Percentiles rank a stretch among this genome's conserved stretches.
phyloP scores from a whole-genome alignment of 2,888 invertebrate species.

The Germaria angustata region DNA sequence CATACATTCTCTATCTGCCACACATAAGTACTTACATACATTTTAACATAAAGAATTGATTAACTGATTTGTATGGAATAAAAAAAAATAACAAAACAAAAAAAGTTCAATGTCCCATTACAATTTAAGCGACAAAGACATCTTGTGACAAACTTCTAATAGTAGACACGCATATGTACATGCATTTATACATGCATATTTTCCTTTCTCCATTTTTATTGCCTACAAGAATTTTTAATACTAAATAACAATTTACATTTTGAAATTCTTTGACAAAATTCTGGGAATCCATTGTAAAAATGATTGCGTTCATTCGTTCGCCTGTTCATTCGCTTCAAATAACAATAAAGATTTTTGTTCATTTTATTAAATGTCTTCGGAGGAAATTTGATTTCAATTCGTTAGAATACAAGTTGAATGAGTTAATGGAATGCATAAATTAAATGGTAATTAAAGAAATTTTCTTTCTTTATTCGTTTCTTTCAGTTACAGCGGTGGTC shows the following conservation, averaged over 20 bases:
- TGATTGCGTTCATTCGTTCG: conserved; percentile 17
- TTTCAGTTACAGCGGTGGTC: conserved; percentile 6
- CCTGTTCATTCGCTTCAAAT: conserved; percentile 17
- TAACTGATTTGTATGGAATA: conserved; percentile 45
- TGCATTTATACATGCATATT: neutral
- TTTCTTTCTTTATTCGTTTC: neutral
- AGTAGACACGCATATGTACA: neutral
- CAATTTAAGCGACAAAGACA: conserved; percentile 43
- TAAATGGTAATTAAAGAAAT: conserved; percentile 45
- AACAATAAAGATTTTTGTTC: conserved; percentile 38
- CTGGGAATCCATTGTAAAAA: conserved; percentile 41
- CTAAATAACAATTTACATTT: conserved; percentile 31
- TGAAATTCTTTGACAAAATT: conserved; percentile 44
- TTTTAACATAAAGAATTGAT: conserved; percentile 33
- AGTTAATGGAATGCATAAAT: conserved; percentile 53
- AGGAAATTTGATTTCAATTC: conserved; percentile 33
- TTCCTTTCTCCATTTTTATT: conserved; percentile 24
- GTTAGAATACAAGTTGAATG: conserved; percentile 24
- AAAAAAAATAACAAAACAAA: neutral
- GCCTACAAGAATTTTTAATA: conserved; percentile 16
- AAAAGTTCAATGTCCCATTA: conserved; percentile 41
- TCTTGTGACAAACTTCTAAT: conserved; percentile 22
- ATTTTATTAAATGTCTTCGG: conserved; percentile 12
- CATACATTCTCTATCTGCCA: neutral
- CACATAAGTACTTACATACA: neutral